Evolutionary conservation across 2,888 invertebrate genomes (phyloP).

Genomic region (Cephus sareptanus): DNA sequence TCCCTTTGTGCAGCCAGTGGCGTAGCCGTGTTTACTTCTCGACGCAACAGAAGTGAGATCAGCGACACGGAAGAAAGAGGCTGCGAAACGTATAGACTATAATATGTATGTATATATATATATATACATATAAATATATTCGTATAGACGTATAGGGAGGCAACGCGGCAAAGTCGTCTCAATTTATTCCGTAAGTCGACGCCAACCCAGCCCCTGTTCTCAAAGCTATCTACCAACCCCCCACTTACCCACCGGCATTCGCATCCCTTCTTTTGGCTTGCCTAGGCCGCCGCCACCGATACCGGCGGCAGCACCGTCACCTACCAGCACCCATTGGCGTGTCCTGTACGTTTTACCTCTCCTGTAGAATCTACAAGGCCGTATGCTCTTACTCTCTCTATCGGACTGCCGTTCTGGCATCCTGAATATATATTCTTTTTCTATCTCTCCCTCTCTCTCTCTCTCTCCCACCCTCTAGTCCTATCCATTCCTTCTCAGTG

Average conservation of each 20-base stretch:
- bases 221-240: constrained; percentile 1
- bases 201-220: constrained; percentile 28
- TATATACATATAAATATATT: background rate
- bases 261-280: constrained; percentile 12
- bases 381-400: constrained; percentile 19
- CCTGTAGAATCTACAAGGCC: constrained; percentile 2
- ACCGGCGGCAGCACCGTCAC: constrained; percentile 11
- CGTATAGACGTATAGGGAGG: constrained; percentile 18
- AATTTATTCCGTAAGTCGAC: constrained; percentile 43
- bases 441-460: constrained; percentile 10
- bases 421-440: background rate
- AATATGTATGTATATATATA: constrained; percentile 1
- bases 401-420: constrained; percentile 14
- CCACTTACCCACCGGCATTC: constrained; percentile 5
- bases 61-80: constrained; percentile 39
- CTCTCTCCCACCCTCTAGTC: constrained; percentile 13
- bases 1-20: constrained; percentile 54
- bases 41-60: constrained; percentile 38
- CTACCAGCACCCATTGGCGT: constrained; percentile 19
- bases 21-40: constrained; percentile 49
- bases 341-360: constrained; percentile 15
- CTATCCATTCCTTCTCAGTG: constrained; percentile 16
- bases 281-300: background rate
- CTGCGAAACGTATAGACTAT: constrained; percentile 13
- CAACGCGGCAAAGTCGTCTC: constrained; percentile 36